phyloP scores from a whole-genome alignment of 1,140 invertebrate genomes.

The Aphelenchoides avenae region DNA sequence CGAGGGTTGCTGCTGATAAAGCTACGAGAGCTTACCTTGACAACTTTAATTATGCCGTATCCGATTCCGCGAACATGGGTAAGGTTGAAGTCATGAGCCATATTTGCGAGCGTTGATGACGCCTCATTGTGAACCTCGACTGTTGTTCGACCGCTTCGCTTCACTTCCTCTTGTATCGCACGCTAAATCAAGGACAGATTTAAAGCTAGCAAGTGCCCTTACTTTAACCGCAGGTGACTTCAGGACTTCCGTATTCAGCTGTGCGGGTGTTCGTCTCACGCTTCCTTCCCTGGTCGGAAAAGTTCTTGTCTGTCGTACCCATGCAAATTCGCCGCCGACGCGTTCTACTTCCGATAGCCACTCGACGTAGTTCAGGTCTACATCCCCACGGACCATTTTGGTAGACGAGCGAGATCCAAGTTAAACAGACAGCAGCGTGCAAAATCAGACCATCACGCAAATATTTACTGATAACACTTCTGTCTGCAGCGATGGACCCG shows the following conservation, averaged over 20 bases:
- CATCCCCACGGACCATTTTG: background rate
- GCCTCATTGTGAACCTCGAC: conserved; percentile 5
- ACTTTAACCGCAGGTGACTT: conserved; percentile 10
- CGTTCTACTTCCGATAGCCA: conserved; percentile 27
- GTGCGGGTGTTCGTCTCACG: background rate
- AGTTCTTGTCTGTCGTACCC: conserved; percentile 19
- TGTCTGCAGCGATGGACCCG: too few species aligned
- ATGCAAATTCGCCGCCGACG: conserved; percentile 36
- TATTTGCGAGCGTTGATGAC: conserved; percentile 18
- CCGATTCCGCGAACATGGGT: conserved; percentile 9
- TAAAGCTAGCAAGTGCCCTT: background rate
- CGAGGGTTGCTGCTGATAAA: background rate
- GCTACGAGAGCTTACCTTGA: conserved; percentile 62
- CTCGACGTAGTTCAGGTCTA: conserved; percentile 23
- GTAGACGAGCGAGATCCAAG: too few species aligned
- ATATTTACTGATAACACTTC: too few species aligned
- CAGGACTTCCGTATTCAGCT: conserved; percentile 26
- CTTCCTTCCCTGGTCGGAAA: conserved; percentile 12
- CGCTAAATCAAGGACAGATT: background rate
- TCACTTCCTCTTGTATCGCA: background rate
- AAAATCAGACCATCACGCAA: too few species aligned
- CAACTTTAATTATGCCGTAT: conserved; percentile 55
- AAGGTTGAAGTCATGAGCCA: conserved; percentile 27
- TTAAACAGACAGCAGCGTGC: too few species aligned
- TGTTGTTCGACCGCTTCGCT: background rate